Evolutionary conservation across 92 coral and sea anemone species (phyloP), one percentile per base, ranked within the genome.

Genomic region (Meandrina meandrites): DNA sequence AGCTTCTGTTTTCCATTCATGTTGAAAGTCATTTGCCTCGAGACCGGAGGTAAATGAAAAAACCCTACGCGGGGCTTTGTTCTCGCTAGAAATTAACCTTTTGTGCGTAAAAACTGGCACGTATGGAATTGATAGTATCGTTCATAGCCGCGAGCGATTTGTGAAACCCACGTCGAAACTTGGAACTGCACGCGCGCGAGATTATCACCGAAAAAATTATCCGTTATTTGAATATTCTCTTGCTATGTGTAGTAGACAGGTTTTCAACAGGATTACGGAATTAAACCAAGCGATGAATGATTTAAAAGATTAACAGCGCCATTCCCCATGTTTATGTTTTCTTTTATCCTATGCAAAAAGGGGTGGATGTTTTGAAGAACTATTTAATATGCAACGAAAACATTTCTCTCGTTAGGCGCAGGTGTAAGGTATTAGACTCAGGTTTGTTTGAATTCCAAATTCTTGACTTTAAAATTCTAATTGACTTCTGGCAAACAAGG

Each of bases 401-500:
- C 86, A 70, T 72, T 47, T 45, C 27, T 17, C 14, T 50, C 51
- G 48, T 31, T 31, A 83, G 50, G 76, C 30, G 86, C 86, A 82
- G 86, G 78, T 82, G 86, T 2, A 30, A 1, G 13, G 19, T 8
- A 27, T n/a, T n/a, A 70, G 30, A 2, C 67, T 7, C 15, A 48
- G 34, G 60, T 28, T 68, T 48, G 18, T 68, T 68, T 82, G 86
- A 68, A 21, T 68, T 27, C 77, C 32, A 50, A 48, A 37, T 82
- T 69, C 48, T 45, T 19, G 86, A 82, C 78, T 45, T 83, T 8
- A 54, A 83, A 71, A 83, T 66, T 50, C 27, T 58, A 74, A 84
- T 74, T 74, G 87, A 84, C 87, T 84, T 74, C 32, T 54, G n/a
- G 31, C 47, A 72, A 84, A 84, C 80, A n/a, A 35, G 30, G 51